Conservation (phyloP, 2,113 vertebrate genomes). For the Boulengeromyrus knoepffleri region DNA sequence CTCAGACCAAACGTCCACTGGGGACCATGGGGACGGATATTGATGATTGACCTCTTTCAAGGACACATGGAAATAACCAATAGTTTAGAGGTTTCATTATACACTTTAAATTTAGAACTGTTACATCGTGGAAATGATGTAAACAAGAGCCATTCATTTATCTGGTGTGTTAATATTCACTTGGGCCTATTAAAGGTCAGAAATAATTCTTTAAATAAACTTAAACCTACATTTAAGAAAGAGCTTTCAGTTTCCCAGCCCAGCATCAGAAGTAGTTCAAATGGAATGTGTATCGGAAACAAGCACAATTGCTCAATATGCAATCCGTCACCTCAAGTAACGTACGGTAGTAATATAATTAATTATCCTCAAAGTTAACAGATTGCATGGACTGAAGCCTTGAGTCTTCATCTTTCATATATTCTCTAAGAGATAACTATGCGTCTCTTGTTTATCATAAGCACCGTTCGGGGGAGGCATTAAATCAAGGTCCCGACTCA, state of each 20-base stretch:
- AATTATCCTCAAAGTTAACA: not conserved
- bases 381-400: not conserved
- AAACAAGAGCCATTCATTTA: not conserved
- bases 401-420: not conserved
- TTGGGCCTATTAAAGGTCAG: not conserved
- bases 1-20: not conserved
- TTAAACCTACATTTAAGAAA: not conserved
- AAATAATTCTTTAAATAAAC: not conserved
- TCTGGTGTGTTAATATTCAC: not conserved
- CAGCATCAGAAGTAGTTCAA: not conserved
- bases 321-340: not conserved
- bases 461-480: not conserved
- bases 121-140: not conserved
- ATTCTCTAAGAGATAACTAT: not conserved
- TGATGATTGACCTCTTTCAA: conserved; percentile 2
- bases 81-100: not conserved
- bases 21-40: not conserved
- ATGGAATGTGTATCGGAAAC: not conserved
- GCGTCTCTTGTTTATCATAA: not conserved
- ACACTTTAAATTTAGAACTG: not conserved
- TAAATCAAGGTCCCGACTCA: not conserved
- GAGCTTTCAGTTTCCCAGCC: not conserved
- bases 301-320: not conserved
- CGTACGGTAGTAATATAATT: not conserved
- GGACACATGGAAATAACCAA: not conserved